Conservation (phyloP, 2,888 invertebrate genomes). For the Perizoma flavofasciatum region DNA sequence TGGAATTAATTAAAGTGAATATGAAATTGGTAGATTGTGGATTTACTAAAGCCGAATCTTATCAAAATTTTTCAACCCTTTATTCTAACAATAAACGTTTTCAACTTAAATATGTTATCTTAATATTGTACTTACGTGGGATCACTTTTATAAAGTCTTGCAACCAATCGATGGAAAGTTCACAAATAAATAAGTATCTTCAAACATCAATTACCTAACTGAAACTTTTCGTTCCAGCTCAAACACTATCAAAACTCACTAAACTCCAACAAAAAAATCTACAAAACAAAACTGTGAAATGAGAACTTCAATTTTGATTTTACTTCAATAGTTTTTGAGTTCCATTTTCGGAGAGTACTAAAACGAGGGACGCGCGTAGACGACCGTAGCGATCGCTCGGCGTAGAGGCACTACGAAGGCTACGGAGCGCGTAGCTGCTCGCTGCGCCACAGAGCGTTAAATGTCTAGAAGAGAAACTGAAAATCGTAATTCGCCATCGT, state of each 20-base stretch:
- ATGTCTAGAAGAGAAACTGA: not conserved
- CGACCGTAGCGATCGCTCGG: no score
- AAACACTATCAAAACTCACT: conserved; percentile 13
- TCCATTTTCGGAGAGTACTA: conserved; percentile 31
- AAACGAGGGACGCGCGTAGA: no score
- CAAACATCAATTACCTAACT: conserved; percentile 1
- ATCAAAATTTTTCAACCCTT: no score
- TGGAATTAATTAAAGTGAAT: no score
- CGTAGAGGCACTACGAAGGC: conserved; percentile 51
- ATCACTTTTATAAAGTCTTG: conserved; percentile 5
- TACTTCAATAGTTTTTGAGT: conserved; percentile 27
- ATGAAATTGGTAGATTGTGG: no score
- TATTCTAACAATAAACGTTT: no score
- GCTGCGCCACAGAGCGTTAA: conserved; percentile 24
- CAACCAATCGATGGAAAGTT: conserved; percentile 17
- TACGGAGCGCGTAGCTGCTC: conserved; percentile 44
- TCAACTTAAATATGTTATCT: no score
- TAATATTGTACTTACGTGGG: conserved; percentile 4
- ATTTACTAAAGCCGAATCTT: no score
- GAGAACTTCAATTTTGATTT: conserved; percentile 15
- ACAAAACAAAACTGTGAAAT: conserved; percentile 1
- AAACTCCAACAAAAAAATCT: not conserved
- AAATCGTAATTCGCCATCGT: not conserved
- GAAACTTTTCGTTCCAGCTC: conserved; percentile 6
- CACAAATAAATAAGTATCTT: conserved; percentile 8